Conservation (phyloP, 1,140 invertebrate genomes). For the Stenopsyche tienmushanensis region DNA sequence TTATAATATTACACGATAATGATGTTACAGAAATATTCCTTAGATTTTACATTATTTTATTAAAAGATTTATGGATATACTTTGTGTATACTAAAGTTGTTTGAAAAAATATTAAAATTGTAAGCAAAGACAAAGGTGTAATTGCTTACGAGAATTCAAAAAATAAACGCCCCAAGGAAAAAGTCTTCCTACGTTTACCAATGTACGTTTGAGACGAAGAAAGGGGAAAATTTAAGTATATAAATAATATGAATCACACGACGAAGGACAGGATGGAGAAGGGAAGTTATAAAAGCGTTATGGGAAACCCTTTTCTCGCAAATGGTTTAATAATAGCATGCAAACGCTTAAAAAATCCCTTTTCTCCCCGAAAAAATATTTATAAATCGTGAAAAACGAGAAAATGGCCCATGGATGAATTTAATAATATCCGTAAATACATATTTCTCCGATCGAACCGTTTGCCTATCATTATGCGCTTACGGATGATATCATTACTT, state of each 20-base stretch:
- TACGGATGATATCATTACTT: conserved; percentile 10
- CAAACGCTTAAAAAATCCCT: conserved; percentile 30
- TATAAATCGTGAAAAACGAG: conserved; percentile 21
- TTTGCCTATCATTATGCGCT: conserved; percentile 13
- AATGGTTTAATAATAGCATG: conserved; percentile 33
- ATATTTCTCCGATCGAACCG: conserved; percentile 7
- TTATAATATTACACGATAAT: too few species aligned
- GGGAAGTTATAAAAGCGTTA: conserved; percentile 31
- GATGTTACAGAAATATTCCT: too few species aligned
- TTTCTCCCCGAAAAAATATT: conserved; percentile 22
- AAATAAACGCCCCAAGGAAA: too few species aligned
- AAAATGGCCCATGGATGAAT: conserved; percentile 5
- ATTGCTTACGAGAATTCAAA: too few species aligned
- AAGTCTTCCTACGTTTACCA: too few species aligned
- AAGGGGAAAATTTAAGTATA: conserved; percentile 21
- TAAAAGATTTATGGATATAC: too few species aligned
- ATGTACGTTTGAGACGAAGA: too few species aligned
- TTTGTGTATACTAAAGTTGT: too few species aligned
- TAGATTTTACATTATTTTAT: too few species aligned
- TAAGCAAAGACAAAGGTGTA: too few species aligned
- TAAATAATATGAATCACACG: conserved; percentile 29
- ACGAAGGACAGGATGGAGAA: conserved; percentile 28
- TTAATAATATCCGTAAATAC: conserved; percentile 10
- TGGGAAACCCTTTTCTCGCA: conserved; percentile 28
- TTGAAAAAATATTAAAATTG: too few species aligned